phyloP scores from a whole-genome alignment of 2,113 vertebrate species.

The Zosterops borbonicus region DNA sequence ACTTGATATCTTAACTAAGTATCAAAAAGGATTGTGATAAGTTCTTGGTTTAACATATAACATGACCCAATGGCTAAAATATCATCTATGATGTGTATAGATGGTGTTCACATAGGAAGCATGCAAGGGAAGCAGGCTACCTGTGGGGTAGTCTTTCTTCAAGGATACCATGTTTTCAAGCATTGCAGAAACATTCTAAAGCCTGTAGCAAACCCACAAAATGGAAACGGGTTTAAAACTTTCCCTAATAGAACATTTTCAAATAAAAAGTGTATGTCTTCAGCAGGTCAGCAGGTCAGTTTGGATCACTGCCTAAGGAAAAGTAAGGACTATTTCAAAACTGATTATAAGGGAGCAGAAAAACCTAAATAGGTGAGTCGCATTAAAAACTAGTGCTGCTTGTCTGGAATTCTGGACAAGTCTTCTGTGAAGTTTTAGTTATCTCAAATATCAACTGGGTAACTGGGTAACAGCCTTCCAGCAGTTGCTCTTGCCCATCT shows the following conservation, averaged over 20 bases:
- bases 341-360: background rate
- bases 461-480: background rate
- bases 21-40: background rate
- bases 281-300: background rate
- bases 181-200: background rate
- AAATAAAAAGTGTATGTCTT: background rate
- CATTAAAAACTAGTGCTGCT: rapidly evolving
- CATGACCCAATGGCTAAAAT: background rate
- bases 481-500: background rate
- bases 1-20: background rate
- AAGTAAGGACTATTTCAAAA: background rate
- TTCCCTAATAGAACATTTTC: background rate
- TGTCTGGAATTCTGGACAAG: background rate
- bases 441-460: background rate
- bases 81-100: background rate
- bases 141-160: background rate
- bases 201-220: background rate
- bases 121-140: background rate
- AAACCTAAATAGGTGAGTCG: background rate
- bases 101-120: background rate
- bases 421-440: background rate
- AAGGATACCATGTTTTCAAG: background rate
- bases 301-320: background rate
- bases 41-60: background rate
- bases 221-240: background rate